Base-by-base conservation (phyloP, 2,888 invertebrate genomes). In the Amphipyra tragopoginis region DNA sequence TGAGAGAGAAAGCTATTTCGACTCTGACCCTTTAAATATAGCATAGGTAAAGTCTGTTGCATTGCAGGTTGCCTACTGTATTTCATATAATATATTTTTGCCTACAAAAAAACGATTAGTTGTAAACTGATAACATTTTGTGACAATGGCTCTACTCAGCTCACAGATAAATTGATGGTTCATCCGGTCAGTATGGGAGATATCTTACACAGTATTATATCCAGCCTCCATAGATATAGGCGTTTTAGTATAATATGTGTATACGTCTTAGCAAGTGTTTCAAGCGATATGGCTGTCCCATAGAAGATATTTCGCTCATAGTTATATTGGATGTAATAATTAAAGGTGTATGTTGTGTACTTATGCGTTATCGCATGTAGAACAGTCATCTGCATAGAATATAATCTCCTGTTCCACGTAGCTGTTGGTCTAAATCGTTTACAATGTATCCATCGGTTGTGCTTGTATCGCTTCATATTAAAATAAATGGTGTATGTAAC, bases 401-500 rank as follows among this genome's bases (percentile, higher is more conserved):
- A 40, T 62, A 40, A 38, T 49, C 43, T 7, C 14, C 48, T 58
- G 49, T 40, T 39, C n/a, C 13, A 14, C 34, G 15, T 42, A 51
- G 47, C 21, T 13, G 13, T 39, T 53, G 56, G 56, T 73, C 68
- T 73, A 60, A 72, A 62, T 56, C 51, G 45, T 60, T 47, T 59
- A 64, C 56, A 70, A 77, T 84, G 84, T 85, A 82, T 88, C 88
- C 86, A 80, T 84, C 81, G 81, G 58, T 82, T 86, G 75, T 87
- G 85, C 69, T 67, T 90, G 90, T 89, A 81, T 88, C 83, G 89
- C 90, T 91, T 91, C 86, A 87, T 90, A 84, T 87, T 84, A 82
- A 86, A 89, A 90, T 93, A 93, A 92, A 91, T 87, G 91, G 91
- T 92, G 91, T 91, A 90, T 90, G 90, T 87, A 80, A 76, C 63